Evolutionary conservation across 2,113 vertebrate species (phyloP).

Genomic region (Grammomys surdaster): DNA sequence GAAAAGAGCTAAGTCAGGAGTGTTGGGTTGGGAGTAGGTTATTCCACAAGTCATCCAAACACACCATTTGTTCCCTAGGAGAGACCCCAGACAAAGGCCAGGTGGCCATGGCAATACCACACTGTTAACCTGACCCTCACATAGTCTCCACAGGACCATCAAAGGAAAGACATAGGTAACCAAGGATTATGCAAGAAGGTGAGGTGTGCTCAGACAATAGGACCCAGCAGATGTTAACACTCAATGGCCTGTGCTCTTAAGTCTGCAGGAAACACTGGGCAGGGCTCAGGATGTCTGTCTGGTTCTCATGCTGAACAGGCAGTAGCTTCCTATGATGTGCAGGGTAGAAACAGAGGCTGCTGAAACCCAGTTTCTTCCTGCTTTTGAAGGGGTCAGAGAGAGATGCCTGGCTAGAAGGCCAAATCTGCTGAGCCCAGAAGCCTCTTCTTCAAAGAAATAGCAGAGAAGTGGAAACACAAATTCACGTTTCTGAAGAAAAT

Average conservation of each 20-base stretch:
- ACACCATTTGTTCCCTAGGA: neutral
- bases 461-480: constrained; percentile 1
- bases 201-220: neutral
- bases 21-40: too few species aligned
- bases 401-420: neutral
- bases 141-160: neutral
- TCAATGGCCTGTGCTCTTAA: too few species aligned
- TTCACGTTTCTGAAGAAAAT: neutral
- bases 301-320: neutral
- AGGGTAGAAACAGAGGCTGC: neutral
- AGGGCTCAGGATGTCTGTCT: neutral
- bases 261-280: neutral
- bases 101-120: fast-evolving
- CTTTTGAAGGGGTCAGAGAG: neutral
- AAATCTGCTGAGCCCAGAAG: neutral
- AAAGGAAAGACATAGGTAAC: neutral
- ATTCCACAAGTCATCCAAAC: neutral
- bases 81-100: neutral
- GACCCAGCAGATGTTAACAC: neutral
- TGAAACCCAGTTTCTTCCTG: neutral
- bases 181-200: neutral
- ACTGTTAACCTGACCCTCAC: neutral
- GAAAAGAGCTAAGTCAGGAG: neutral
- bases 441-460: neutral
- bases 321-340: neutral